Conservation (phyloP, 23 tunicate species). For the Diplosoma virens region DNA sequence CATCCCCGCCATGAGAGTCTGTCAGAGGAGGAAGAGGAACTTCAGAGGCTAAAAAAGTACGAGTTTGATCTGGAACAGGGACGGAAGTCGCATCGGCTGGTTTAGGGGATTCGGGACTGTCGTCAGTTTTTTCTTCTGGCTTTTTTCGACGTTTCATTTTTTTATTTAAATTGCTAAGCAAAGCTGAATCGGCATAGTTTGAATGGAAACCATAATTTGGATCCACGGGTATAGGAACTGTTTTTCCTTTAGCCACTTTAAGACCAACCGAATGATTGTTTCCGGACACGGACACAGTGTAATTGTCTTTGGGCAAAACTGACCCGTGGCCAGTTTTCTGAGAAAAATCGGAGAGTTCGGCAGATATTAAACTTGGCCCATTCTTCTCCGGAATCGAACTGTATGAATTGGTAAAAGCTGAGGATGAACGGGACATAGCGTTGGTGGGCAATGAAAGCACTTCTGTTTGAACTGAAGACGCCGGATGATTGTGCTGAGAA, state of each 20-base stretch:
- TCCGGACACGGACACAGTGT: neutral
- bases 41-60: neutral
- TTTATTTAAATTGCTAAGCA: neutral
- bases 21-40: neutral
- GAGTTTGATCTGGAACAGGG: neutral
- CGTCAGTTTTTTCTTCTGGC: neutral
- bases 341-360: no score
- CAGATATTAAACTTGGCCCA: no score
- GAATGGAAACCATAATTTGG: conserved; percentile 40
- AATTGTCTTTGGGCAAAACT: conserved; percentile 30
- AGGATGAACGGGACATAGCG: no score
- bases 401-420: no score
- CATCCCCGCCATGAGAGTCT: neutral
- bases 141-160: conserved; percentile 42
- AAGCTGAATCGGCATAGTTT: conserved; percentile 1
- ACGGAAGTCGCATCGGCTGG: neutral
- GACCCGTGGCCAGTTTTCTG: no score
- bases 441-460: no score
- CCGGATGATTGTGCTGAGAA: no score
- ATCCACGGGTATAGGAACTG: conserved; percentile 84
- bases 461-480: no score
- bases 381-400: no score
- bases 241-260: conserved; percentile 75
- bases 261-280: neutral
- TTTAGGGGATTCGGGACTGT: neutral